These are phyloP conservation scores for Dendroctonus ponderosae DNA, from an alignment of 1,140 invertebrate species.

Conservation along the genomic window DNA sequence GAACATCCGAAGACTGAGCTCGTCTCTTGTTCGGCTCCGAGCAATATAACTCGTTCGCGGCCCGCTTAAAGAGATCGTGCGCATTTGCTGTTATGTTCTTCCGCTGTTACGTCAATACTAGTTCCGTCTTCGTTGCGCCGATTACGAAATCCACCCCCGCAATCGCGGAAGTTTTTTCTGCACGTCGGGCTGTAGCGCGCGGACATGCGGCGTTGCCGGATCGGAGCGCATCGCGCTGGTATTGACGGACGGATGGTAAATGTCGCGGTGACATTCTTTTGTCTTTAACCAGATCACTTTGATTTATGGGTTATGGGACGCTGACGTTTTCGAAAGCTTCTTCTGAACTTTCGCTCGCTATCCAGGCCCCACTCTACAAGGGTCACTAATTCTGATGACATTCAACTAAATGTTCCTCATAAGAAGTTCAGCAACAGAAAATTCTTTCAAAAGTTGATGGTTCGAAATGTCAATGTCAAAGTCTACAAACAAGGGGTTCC, in stretches of 20 bases:
- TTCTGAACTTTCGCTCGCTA: neutral
- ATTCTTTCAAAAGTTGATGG: no score
- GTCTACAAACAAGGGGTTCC: no score
- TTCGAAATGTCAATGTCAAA: no score
- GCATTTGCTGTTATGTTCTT: constrained; percentile 21
- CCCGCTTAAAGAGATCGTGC: constrained; percentile 17
- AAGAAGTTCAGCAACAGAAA: no score
- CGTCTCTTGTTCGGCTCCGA: constrained; percentile 7
- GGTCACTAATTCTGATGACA: no score
- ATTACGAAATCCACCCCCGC: constrained; percentile 32
- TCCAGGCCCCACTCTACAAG: no score
- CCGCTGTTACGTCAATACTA: constrained; percentile 34
- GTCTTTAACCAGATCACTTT: constrained; percentile 15
- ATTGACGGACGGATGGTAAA: constrained; percentile 24
- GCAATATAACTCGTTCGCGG: constrained; percentile 25
- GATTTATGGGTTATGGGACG: constrained; percentile 8
- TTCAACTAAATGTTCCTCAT: no score
- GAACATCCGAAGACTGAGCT: constrained; percentile 22
- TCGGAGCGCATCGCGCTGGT: constrained; percentile 4
- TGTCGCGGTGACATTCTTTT: constrained; percentile 32
- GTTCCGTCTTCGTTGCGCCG: constrained; percentile 29
- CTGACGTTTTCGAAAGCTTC: neutral
- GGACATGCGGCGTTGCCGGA: constrained; percentile 12
- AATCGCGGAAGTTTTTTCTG: constrained; percentile 31
- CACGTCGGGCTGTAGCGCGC: constrained; percentile 19